Evolutionary conservation across 92 coral and sea anemone species (phyloP).

Genomic region (Epizoanthus stellaris): DNA sequence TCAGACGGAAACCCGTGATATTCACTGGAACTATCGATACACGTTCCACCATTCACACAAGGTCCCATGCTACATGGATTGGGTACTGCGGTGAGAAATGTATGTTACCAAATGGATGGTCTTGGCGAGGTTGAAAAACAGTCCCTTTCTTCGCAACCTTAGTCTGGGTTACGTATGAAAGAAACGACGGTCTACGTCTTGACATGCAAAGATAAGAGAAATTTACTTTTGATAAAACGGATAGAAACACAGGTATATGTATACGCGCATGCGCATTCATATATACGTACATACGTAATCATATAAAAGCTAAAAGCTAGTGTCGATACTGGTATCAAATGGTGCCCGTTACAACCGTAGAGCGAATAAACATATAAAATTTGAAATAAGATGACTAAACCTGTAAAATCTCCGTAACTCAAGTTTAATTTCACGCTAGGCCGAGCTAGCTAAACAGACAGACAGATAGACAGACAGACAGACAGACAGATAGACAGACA

Average conservation of each 20-base stretch:
- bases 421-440: too few relatives aligned
- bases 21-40: conserved; percentile 89
- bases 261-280: background rate
- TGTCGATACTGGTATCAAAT: too few relatives aligned
- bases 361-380: too few relatives aligned
- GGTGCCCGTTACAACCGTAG: too few relatives aligned
- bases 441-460: background rate
- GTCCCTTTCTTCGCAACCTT: background rate
- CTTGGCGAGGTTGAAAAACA: background rate
- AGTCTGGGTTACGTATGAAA: background rate
- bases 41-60: conserved; percentile 86
- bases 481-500: background rate
- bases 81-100: conserved; percentile 62
- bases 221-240: too few relatives aligned
- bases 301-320: too few relatives aligned
- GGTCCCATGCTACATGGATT: conserved; percentile 90
- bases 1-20: conserved; percentile 89
- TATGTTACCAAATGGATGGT: background rate
- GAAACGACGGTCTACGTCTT: too few relatives aligned
- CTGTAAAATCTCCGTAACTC: too few relatives aligned
- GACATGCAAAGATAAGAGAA: too few relatives aligned
- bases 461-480: background rate
- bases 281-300: background rate
- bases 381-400: too few relatives aligned
- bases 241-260: background rate